Evolutionary conservation across 1,140 invertebrate genomes (phyloP).

Genomic region (Sminthurides bifidus): DNA sequence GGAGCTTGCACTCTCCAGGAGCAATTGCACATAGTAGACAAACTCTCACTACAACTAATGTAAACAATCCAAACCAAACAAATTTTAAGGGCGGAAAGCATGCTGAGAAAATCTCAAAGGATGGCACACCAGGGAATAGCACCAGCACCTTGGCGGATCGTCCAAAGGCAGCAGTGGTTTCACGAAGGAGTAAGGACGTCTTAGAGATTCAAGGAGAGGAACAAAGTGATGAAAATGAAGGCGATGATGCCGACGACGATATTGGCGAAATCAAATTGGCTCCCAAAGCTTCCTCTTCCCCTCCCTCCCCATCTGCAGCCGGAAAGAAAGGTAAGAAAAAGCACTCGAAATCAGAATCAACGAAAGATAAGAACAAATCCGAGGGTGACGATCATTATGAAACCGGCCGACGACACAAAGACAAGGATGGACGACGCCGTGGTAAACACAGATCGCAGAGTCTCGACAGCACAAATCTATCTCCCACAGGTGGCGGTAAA

Average conservation of each 20-base stretch:
- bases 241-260: background rate
- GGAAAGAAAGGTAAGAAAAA: background rate
- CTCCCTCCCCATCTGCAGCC: background rate
- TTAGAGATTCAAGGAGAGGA: slow-evolving; percentile 3
- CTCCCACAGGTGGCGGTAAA: slow-evolving; percentile 4
- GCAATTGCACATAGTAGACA: background rate
- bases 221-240: background rate
- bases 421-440: background rate
- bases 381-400: background rate
- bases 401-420: background rate
- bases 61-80: background rate
- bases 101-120: background rate
- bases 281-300: background rate
- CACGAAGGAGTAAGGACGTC: slow-evolving; percentile 4
- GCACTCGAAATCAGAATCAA: too few relatives aligned
- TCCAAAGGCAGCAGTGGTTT: slow-evolving; percentile 23
- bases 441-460: background rate
- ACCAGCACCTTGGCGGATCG: slow-evolving; percentile 8
- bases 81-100: background rate
- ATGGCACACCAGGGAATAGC: background rate
- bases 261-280: too few relatives aligned
- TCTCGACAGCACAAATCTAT: background rate
- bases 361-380: background rate
- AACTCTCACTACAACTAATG: background rate
- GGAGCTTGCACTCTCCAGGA: slow-evolving; percentile 1